A percentile compares a stretch with the other conserved stretches of the same genome.
phyloP scores from a whole-genome alignment of 2,888 invertebrate species.

The Volucella bombylans region DNA sequence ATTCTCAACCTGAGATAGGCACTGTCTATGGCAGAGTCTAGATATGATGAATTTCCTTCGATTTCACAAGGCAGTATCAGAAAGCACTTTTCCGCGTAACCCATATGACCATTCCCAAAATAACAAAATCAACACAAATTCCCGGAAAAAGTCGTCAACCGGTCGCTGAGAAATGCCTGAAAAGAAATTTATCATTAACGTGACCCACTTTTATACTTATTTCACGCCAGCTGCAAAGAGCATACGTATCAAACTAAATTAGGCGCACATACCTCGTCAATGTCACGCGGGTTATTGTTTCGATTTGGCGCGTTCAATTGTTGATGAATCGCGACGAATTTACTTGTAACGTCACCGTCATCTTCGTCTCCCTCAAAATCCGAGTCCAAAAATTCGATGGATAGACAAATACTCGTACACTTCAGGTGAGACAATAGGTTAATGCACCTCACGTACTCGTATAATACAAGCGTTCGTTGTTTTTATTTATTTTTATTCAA shows the following conservation, averaged over 20 bases:
- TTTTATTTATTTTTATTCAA: not conserved
- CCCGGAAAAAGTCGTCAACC: not conserved
- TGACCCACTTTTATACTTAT: constrained; percentile 44
- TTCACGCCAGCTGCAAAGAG: constrained; percentile 45
- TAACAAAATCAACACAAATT: not conserved
- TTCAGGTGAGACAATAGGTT: constrained; percentile 55
- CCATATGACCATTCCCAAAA: no score
- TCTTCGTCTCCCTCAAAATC: not conserved
- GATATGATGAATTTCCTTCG: no score
- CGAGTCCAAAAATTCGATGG: not conserved
- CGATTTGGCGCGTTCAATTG: constrained; percentile 44
- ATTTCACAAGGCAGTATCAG: no score
- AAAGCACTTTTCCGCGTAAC: no score
- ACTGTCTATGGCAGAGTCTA: no score
- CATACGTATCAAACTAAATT: constrained; percentile 45
- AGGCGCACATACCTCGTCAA: constrained; percentile 56
- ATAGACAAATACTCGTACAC: not conserved
- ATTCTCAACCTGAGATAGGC: no score
- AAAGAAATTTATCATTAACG: constrained; percentile 10
- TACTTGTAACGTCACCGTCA: constrained; percentile 34
- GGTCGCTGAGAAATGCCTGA: not conserved
- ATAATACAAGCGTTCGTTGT: constrained; percentile 50
- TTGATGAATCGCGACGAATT: constrained; percentile 56
- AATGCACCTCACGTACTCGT: constrained; percentile 66
- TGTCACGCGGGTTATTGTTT: constrained; percentile 61